A percentile compares a stretch with the other conserved stretches of the same genome.
Evolutionary conservation across 2,888 invertebrate genomes (phyloP).

Genomic region (Cinara cedri): DNA sequence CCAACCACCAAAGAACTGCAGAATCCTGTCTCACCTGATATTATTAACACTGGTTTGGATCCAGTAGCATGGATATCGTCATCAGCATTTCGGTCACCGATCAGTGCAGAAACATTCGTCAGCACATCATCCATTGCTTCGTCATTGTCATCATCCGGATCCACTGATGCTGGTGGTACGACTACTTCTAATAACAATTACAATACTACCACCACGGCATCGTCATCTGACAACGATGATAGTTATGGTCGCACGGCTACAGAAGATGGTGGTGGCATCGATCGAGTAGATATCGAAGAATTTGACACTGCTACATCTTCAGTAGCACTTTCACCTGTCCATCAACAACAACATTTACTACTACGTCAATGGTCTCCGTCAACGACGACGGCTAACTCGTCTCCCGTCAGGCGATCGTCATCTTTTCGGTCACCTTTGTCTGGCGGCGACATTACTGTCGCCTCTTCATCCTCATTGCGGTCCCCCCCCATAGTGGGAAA

Average conservation of each 20-base stretch:
- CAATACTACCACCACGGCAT: slow-evolving; percentile 52
- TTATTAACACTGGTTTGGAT: not conserved
- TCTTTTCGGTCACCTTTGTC: slow-evolving; percentile 38
- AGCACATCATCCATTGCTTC: slow-evolving; percentile 13
- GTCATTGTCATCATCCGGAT: slow-evolving; percentile 17
- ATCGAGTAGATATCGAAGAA: not conserved
- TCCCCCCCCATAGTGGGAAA: not conserved
- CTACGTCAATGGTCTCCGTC: slow-evolving; percentile 45
- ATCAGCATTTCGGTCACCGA: slow-evolving; percentile 31
- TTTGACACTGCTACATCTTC: slow-evolving; percentile 11
- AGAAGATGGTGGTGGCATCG: slow-evolving; percentile 40
- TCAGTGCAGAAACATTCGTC: slow-evolving; percentile 6
- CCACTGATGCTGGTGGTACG: slow-evolving; percentile 51
- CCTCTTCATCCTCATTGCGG: slow-evolving; percentile 24
- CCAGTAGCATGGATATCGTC: slow-evolving; percentile 12
- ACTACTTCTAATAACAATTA: slow-evolving; percentile 56
- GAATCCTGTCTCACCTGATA: not conserved
- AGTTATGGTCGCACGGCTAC: slow-evolving; percentile 48
- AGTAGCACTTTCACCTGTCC: not conserved
- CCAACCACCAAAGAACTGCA: not conserved
- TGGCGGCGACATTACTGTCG: not conserved
- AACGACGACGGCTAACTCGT: slow-evolving; percentile 34
- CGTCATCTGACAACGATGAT: slow-evolving; percentile 56
- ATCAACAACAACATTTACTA: slow-evolving; percentile 21
- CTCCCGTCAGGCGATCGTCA: slow-evolving; percentile 17